phyloP scores from a whole-genome alignment of 2,113 vertebrate species.

The Micronycteris hirsuta region DNA sequence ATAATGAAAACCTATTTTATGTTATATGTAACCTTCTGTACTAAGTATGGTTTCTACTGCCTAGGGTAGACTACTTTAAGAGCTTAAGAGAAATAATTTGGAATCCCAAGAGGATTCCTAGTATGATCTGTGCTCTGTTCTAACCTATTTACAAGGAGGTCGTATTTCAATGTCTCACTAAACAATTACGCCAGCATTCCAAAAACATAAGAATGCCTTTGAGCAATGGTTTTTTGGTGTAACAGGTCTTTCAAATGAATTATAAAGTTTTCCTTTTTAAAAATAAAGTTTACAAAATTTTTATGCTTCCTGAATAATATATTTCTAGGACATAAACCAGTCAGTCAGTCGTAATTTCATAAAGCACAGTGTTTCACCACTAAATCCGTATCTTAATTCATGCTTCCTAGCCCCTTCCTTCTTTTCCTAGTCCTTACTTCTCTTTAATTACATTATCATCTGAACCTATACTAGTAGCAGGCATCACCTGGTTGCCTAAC shows the following conservation, averaged over 20 bases:
- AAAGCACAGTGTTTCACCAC: background rate
- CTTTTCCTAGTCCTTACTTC: background rate
- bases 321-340: background rate
- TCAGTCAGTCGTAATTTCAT: background rate
- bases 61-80: background rate
- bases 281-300: background rate
- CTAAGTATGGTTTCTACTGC: background rate
- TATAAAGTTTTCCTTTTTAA: background rate
- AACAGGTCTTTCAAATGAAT: background rate
- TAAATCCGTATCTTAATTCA: background rate
- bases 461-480: background rate
- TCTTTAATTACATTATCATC: background rate
- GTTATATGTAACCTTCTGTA: background rate
- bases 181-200: background rate
- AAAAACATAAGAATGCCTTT: background rate
- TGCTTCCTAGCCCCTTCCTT: background rate
- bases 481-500: background rate
- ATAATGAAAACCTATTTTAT: background rate
- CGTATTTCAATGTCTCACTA: conserved; percentile 1
- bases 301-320: background rate
- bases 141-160: background rate
- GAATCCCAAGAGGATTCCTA: background rate
- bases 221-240: background rate
- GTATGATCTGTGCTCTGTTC: background rate
- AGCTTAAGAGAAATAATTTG: background rate